A percentile compares a stretch with the other conserved stretches of the same genome.
phyloP scores from a whole-genome alignment of 1,140 invertebrate genomes.

The Trichomalopsis sarcophagae region DNA sequence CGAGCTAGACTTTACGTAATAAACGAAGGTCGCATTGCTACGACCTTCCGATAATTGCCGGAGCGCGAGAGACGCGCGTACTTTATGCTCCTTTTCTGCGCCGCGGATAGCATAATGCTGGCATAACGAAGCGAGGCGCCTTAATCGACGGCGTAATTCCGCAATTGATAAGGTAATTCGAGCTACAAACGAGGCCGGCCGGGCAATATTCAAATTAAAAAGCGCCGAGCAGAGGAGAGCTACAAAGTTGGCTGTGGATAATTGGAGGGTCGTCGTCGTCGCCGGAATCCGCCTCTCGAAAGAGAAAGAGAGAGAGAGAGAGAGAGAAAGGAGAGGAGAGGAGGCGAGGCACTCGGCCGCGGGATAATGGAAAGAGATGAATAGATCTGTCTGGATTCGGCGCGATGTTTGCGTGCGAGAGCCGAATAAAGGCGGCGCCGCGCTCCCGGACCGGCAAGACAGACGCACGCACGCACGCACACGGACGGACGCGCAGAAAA shows the following conservation, averaged over 20 bases:
- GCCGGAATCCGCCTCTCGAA: slow-evolving; percentile 58
- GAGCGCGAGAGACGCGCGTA: no score
- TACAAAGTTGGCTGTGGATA: slow-evolving; percentile 62
- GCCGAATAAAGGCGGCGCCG: slow-evolving; percentile 26
- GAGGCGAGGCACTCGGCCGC: not conserved
- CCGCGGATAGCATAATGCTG: not conserved
- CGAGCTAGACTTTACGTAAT: not conserved
- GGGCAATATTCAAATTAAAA: slow-evolving; percentile 64
- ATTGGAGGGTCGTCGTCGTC: slow-evolving; percentile 65
- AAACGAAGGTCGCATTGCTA: not conserved
- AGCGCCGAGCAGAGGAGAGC: slow-evolving; percentile 47
- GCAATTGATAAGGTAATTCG: slow-evolving; percentile 17
- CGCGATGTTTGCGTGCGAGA: not conserved
- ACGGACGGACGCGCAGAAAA: no score
- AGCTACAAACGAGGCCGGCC: slow-evolving; percentile 1
- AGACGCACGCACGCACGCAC: not conserved
- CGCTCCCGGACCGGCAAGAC: no score
- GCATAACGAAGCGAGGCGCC: no score
- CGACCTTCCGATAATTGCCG: not conserved
- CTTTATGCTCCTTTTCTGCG: not conserved
- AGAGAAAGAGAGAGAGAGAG: slow-evolving; percentile 19
- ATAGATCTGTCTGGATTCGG: slow-evolving; percentile 9
- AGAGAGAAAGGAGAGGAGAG: not conserved
- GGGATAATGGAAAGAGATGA: slow-evolving; percentile 51
- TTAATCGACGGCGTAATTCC: slow-evolving; percentile 1